Evolutionary conservation across 1,140 invertebrate species (phyloP), one percentile per base, ranked within the genome.

Genomic region (Olivierus martensii): DNA sequence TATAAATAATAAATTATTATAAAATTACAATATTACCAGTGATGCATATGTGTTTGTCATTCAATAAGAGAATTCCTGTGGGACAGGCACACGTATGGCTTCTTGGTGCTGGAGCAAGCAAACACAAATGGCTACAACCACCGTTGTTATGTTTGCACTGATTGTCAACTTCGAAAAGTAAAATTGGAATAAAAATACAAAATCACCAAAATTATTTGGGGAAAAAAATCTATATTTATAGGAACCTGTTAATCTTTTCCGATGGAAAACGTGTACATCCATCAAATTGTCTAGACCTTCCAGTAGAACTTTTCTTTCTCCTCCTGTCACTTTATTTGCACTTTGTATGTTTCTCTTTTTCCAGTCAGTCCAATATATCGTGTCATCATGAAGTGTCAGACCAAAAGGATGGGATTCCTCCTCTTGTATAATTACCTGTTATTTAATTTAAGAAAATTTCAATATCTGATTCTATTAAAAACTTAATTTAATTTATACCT

Each of bases 201-300:
- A n/a, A n/a, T n/a, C n/a, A n/a, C n/a, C n/a, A n/a, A n/a, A n/a
- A n/a, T n/a, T n/a, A n/a, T n/a, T n/a, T n/a, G n/a, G n/a, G n/a
- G n/a, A n/a, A n/a, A n/a, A n/a, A n/a, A n/a, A n/a, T n/a, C n/a
- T n/a, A n/a, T n/a, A n/a, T n/a, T n/a, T n/a, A n/a, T n/a, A 28
- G 28, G 4, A 28, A 69, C 67, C 66, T 55, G 71, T 67, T 65
- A 73, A 70, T 63, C 84, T 71, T 59, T 77, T 71, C 17, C 79
- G 71, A 65, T 91, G 84, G 63, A 89, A 91, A 5, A 90, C 80
- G 49, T 80, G 74, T 0, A 93, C 79, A 65, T 91, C 87, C 83
- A 88, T 89, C 0, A 89, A 70, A 21, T 80, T 78, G 10, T 77
- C 78, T 14, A 85, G 75, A 12, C 80, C 79, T 3, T 77, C 76